phyloP scores from a whole-genome alignment of 2,113 vertebrate genomes.

The Apaloderma vittatum region DNA sequence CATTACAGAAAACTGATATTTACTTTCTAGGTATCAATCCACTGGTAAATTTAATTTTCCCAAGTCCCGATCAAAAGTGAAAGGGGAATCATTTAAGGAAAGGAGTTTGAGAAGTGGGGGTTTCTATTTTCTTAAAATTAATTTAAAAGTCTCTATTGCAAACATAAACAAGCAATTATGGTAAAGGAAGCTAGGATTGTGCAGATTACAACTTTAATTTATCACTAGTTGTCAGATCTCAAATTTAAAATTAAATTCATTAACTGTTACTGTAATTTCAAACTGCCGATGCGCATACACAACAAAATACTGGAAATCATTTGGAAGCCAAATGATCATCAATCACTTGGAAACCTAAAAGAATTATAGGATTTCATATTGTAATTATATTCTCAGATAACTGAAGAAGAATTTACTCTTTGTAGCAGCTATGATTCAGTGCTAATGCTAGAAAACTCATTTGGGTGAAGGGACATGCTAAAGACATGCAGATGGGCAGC shows the following conservation, averaged over 20 bases:
- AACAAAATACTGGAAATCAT: background rate
- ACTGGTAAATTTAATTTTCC: background rate
- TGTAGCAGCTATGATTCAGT: background rate
- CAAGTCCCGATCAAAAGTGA: background rate
- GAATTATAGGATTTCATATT: background rate
- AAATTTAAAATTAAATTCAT: background rate
- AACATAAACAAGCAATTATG: background rate
- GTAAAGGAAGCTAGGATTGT: background rate
- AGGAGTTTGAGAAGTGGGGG: background rate
- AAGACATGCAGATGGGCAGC: background rate
- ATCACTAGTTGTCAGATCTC: background rate
- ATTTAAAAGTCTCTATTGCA: background rate
- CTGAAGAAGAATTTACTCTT: background rate
- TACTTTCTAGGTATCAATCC: background rate
- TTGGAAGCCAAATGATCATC: background rate
- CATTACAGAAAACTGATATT: background rate
- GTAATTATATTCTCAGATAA: background rate
- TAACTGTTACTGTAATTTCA: background rate
- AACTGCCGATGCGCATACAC: fast-evolving
- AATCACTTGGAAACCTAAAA: background rate
- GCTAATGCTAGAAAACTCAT: background rate
- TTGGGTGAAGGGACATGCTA: background rate
- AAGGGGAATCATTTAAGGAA: background rate
- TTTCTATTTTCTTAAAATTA: background rate
- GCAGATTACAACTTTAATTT: background rate